phyloP scores from a whole-genome alignment of 2,888 invertebrate species.

The Odontothrips loti region DNA sequence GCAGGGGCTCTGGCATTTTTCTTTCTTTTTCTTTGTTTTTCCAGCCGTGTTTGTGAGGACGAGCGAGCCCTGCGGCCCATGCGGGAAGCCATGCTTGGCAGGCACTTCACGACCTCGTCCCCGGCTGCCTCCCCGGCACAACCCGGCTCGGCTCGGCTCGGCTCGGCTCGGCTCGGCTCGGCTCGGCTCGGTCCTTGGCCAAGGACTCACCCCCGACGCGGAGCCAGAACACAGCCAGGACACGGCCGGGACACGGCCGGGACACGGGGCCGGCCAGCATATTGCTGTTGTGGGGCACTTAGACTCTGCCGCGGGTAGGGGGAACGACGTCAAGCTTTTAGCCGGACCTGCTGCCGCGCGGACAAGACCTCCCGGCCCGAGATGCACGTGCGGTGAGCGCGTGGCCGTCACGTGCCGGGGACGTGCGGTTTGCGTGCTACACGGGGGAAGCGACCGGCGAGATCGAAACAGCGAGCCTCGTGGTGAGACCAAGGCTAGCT shows the following conservation, averaged over 20 bases:
- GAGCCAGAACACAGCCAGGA: no score
- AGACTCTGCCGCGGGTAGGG: background rate
- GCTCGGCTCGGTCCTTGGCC: no score
- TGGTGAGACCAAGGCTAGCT: no score
- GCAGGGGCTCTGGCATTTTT: no score
- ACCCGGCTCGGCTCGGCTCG: no score
- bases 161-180: no score
- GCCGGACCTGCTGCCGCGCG: background rate
- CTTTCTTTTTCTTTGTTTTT: no score
- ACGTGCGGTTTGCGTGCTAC: background rate
- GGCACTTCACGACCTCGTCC: background rate
- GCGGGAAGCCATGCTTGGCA: no score
- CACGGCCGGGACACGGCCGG: no score
- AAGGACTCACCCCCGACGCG: no score
- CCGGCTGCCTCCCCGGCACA: background rate
- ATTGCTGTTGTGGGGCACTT: background rate
- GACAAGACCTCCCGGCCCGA: background rate
- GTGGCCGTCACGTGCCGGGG: background rate
- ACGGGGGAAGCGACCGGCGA: background rate
- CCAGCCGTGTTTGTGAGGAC: no score
- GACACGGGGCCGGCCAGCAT: background rate
- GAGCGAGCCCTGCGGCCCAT: no score
- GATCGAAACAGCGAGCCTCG: background rate
- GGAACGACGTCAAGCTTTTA: background rate
- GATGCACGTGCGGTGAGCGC: background rate